Conservation (phyloP, 2,113 vertebrate species). For the Syngnathus scovelli region DNA sequence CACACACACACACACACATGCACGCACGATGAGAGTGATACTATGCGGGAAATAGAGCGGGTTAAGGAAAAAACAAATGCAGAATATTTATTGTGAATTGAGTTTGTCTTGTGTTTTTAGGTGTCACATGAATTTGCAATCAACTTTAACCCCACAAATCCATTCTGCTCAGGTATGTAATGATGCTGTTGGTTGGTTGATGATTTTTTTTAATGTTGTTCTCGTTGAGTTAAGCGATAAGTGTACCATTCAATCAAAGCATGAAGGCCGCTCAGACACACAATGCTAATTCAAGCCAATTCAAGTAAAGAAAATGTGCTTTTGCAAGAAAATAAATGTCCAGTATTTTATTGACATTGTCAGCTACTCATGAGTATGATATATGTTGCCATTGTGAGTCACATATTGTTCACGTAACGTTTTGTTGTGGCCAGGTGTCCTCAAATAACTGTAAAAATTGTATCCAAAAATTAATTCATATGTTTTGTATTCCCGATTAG, state of each 20-base stretch:
- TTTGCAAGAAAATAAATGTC: neutral
- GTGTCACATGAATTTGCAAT: constrained; percentile 98
- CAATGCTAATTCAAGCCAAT: neutral
- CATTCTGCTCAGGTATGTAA: constrained; percentile 88
- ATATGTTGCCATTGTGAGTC: neutral
- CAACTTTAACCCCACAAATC: constrained; percentile 97
- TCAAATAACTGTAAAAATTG: too few species aligned
- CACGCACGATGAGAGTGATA: constrained; percentile 23
- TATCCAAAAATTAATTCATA: neutral
- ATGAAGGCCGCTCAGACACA: neutral
- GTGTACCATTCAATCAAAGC: neutral
- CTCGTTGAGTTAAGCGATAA: neutral
- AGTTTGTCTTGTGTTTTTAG: constrained; percentile 65
- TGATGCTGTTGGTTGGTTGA: neutral
- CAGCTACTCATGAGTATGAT: neutral
- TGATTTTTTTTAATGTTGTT: neutral
- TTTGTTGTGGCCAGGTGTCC: neutral
- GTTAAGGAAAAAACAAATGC: constrained; percentile 1
- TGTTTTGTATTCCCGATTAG: constrained; percentile 53
- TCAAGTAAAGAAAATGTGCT: neutral
- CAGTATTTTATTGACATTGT: neutral
- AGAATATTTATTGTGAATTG: constrained; percentile 15
- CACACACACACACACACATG: constrained; percentile 22
- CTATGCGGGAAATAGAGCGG: constrained; percentile 31
- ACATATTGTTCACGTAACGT: neutral